A percentile compares a stretch with the other conserved stretches of the same genome.
phyloP scores from a whole-genome alignment of 2,888 invertebrate genomes.

The Dysmachus trigonus region DNA sequence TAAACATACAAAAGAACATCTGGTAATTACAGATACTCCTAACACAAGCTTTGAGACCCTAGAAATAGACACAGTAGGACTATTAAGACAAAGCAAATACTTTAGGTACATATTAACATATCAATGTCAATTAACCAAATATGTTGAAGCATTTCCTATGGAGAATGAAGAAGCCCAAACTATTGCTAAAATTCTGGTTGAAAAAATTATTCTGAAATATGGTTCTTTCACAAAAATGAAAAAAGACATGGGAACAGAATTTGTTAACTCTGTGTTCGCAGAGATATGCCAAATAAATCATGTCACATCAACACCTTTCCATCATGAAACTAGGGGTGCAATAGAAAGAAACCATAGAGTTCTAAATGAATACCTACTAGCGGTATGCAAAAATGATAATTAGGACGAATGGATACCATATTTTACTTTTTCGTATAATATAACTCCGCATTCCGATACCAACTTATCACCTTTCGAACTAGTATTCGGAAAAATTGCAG shows the following conservation, averaged over 20 bases:
- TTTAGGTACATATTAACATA: too few species aligned
- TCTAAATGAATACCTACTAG: slow-evolving; percentile 24
- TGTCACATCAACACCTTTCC: slow-evolving; percentile 41
- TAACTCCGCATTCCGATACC: too few species aligned
- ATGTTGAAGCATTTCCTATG: too few species aligned
- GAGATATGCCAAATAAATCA: neutral
- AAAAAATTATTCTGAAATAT: neutral
- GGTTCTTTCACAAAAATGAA: neutral
- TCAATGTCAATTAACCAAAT: too few species aligned
- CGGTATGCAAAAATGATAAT: neutral
- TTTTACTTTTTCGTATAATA: too few species aligned
- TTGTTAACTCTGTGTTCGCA: slow-evolving; percentile 40
- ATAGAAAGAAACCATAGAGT: slow-evolving; percentile 39
- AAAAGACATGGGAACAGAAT: neutral
- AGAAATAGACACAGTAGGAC: too few species aligned
- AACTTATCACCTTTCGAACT: too few species aligned
- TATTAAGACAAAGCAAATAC: too few species aligned
- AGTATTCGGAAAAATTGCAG: too few species aligned
- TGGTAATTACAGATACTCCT: too few species aligned
- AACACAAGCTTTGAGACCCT: too few species aligned
- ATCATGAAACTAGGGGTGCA: slow-evolving; percentile 27
- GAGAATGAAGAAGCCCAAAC: neutral
- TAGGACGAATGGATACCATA: neutral
- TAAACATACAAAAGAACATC: too few species aligned
- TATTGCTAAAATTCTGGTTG: neutral